Conservation (phyloP, 2,797 vertebrate genomes). For the Pyrocephalus nanus region DNA sequence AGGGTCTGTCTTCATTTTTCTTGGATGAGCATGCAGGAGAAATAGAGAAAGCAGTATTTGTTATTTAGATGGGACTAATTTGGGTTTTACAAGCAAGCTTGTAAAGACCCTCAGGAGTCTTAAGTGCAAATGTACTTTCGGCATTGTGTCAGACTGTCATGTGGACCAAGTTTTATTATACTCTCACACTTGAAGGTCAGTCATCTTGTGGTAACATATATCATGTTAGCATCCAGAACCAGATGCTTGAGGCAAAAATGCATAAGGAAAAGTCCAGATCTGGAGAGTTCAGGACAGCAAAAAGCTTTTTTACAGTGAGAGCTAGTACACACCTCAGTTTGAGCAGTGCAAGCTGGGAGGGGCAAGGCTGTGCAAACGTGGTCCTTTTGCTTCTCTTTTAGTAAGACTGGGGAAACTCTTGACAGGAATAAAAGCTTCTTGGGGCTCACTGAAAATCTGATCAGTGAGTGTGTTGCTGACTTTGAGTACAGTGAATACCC, state of each 20-base stretch:
- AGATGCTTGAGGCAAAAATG: neutral
- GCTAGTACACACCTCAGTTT: neutral
- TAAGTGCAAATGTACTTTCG: neutral
- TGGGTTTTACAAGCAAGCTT: neutral
- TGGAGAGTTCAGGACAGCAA: neutral
- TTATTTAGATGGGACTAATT: neutral
- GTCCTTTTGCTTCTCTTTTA: neutral
- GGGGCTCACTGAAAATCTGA: neutral
- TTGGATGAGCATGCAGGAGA: neutral
- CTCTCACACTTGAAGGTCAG: neutral
- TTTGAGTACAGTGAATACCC: neutral
- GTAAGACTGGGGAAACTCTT: neutral
- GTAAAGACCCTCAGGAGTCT: neutral
- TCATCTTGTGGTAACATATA: neutral
- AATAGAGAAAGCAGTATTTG: neutral
- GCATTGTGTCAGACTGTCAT: neutral
- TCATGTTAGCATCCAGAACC: neutral
- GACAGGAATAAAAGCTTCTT: neutral
- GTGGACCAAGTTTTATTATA: neutral
- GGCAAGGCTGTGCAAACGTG: neutral
- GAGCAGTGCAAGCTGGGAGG: neutral
- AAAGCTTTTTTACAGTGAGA: neutral
- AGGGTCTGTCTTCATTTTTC: neutral
- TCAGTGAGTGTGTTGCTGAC: neutral
- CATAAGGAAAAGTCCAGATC: accelerated